Conservation (phyloP, 2,797 vertebrate genomes). For the Oreonectes daqikongensis region DNA sequence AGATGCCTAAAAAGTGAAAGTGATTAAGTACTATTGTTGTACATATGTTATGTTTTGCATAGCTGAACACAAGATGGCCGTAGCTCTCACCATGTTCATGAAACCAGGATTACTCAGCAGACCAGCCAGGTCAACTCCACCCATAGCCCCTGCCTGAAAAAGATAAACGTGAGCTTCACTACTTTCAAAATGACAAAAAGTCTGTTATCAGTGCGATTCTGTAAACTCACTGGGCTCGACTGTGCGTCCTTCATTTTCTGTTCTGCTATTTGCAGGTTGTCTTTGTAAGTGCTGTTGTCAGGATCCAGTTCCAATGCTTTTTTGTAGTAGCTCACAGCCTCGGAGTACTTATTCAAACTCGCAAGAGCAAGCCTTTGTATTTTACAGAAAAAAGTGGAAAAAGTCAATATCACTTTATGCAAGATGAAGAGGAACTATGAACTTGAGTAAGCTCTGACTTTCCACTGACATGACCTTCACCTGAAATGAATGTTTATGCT, state of each 20-base stretch:
- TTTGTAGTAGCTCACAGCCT: slow-evolving; percentile 88
- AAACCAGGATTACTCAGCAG: slow-evolving; percentile 93
- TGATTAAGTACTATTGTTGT: neutral
- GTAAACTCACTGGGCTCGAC: slow-evolving; percentile 81
- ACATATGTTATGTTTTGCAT: neutral
- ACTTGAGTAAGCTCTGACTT: neutral
- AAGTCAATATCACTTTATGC: neutral
- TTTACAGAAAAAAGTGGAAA: neutral
- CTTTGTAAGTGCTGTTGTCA: slow-evolving; percentile 92
- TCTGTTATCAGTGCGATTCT: neutral
- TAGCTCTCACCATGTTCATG: slow-evolving; percentile 88
- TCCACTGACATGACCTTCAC: neutral
- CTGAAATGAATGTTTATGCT: neutral
- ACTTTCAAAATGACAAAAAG: neutral
- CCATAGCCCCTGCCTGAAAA: slow-evolving; percentile 83
- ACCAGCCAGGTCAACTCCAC: slow-evolving; percentile 90
- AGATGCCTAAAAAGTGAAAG: slow-evolving; percentile 79
- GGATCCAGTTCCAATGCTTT: slow-evolving; percentile 95
- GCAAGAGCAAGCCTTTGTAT: slow-evolving; percentile 86
- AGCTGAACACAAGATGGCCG: neutral
- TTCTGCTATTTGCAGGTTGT: slow-evolving; percentile 92
- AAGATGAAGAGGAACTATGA: neutral
- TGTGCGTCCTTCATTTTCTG: slow-evolving; percentile 88
- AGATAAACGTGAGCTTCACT: neutral
- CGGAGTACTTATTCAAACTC: slow-evolving; percentile 90